phyloP scores from a whole-genome alignment of 2,797 vertebrate genomes.

The Spinus olivaceus region DNA sequence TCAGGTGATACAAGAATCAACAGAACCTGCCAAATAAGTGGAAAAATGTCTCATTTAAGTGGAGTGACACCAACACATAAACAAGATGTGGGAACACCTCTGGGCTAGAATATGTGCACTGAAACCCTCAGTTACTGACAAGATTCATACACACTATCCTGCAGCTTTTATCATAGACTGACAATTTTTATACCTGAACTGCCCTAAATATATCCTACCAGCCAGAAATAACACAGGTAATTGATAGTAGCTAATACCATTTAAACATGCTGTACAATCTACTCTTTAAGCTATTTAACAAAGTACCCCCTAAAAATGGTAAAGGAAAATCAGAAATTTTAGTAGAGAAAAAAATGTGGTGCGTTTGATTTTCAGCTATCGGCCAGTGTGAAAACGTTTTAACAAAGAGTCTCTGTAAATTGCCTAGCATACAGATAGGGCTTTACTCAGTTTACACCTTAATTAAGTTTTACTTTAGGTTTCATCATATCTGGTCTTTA shows the following conservation, averaged over 20 bases:
- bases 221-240: background rate
- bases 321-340: background rate
- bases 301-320: background rate
- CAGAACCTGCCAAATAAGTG: background rate
- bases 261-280: background rate
- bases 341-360: background rate
- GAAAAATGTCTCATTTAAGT: background rate
- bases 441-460: background rate
- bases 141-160: background rate
- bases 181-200: background rate
- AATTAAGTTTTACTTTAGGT: background rate
- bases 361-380: background rate
- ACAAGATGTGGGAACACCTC: background rate
- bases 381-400: background rate
- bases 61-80: background rate
- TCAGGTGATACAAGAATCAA: background rate
- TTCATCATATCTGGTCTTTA: background rate
- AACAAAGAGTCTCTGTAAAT: background rate
- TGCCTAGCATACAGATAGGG: background rate
- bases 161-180: background rate
- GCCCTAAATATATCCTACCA: background rate
- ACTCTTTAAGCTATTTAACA: background rate
- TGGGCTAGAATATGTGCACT: background rate
- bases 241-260: background rate
- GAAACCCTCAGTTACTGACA: background rate